Evolutionary conservation across 2,888 invertebrate species (phyloP).

Genomic region (Macrosoma leucophasiata): DNA sequence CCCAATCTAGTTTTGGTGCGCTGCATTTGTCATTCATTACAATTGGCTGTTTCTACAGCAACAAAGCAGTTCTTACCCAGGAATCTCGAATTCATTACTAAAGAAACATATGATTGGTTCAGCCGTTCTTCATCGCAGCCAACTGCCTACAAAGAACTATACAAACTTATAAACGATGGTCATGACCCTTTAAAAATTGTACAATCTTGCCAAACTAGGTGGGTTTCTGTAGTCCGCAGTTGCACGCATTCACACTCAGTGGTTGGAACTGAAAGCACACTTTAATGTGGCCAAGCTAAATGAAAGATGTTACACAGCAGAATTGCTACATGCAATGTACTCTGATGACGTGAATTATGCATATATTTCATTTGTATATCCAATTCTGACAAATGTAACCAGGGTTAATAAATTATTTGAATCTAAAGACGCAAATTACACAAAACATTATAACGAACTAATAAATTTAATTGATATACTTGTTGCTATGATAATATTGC

Average conservation of each 20-base stretch:
- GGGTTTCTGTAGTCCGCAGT: constrained; percentile 34
- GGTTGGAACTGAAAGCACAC: constrained; percentile 30
- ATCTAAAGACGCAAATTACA: constrained; percentile 11
- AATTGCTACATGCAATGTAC: constrained; percentile 9
- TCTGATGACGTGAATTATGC: constrained; percentile 13
- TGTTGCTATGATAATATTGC: constrained; percentile 9
- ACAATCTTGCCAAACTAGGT: constrained; percentile 28
- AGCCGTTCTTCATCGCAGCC: constrained; percentile 26
- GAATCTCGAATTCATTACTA: constrained; percentile 32
- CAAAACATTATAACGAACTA: constrained; percentile 13
- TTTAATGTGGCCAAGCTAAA: constrained; percentile 6
- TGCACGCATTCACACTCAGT: constrained; percentile 29
- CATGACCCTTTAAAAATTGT: constrained; percentile 32
- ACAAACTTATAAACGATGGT: constrained; percentile 30
- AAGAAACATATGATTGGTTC: constrained; percentile 37
- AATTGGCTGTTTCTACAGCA: constrained; percentile 33
- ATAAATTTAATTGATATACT: constrained; percentile 6
- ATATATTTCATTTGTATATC: constrained; percentile 9
- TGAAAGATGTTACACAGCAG: constrained; percentile 7
- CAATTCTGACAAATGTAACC: constrained; percentile 12
- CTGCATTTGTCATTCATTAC: constrained; percentile 30
- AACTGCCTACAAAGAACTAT: constrained; percentile 28
- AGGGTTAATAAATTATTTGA: constrained; percentile 13
- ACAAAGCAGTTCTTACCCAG: constrained; percentile 30
- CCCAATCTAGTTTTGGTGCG: constrained; percentile 27